Evolutionary conservation across 2,888 invertebrate genomes (phyloP), one percentile per base, ranked within the genome.

Genomic region (Ectemnius lituratus): DNA sequence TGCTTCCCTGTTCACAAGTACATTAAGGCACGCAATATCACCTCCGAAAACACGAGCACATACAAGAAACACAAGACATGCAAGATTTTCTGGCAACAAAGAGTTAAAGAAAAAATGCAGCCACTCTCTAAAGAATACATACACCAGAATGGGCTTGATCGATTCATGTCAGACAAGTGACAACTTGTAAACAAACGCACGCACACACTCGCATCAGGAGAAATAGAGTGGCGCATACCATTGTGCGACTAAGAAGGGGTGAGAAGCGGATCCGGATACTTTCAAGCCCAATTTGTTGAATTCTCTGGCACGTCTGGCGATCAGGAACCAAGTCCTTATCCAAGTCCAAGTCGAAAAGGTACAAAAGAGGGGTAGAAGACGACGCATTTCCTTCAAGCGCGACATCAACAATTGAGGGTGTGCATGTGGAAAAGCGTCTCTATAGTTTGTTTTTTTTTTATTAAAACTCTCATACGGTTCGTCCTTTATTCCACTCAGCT

Each of bases 391-490:
- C 67, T 37, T 58, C 67, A 62, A 4, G 61, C 52, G 60, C 37
- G 60, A 62, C 67, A 72, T 52, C 45, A 67, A 66, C 67, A 73
- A 81, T 73, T 23, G 79, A 75, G 68, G 71, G 69, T 23, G 73
- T 78, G 16, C 16, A 14, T 0, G 80, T 76, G 78, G 73, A 71
- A 82, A 82, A 82, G 82, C 83, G 14, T 52, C 52, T 52, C 52
- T 52, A 52, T 1, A 52, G 0, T 52, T n/a, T n/a, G n/a, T n/a
- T n/a, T n/a, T n/a, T n/a, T n/a, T 16, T 52, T 52, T 14, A 52
- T 14, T 14, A 16, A 16, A 4, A 13, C 52, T 52, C 52, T 52
- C 16, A 52, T 16, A 11, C 52, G 37, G 37, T 11, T 52, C 52
- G 14, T 16, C 14, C 52, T 52, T 11, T 52, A 52, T 52, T 52